Evolutionary conservation across 2,113 vertebrate species (phyloP), one percentile per base, ranked within the genome.

Genomic region (Laticauda colubrina): DNA sequence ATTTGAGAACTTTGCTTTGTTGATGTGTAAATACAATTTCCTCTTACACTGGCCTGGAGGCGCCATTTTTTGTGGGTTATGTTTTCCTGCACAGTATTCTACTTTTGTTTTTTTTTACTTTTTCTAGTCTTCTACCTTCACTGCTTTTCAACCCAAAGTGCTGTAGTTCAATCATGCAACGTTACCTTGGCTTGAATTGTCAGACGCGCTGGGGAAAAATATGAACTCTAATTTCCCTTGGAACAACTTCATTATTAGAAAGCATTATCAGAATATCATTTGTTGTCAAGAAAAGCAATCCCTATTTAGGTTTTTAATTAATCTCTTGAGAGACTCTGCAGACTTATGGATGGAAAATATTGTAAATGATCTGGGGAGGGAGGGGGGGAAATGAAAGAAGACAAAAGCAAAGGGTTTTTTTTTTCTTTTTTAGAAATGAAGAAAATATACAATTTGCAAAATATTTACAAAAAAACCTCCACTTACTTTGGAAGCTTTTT

Each of bases 271-370:
- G 95, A 96, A 95, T 96, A 96, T 93, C 95, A 95, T 96, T 97
- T 96, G 93, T 96, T 97, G 96, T 95, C 96, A 95, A 43, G 92
- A 96, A 94, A 96, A 95, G 91, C 96, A 97, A 96, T 94, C 93
- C 93, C 92, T 95, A 87, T 97, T 97, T 94, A 96, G 96, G 94
- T 95, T 96, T 95, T 96, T 97, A 98, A 97, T 97, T 95, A 98
- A 97, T 97, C 97, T 97, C 97, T 94, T 94, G 97, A 97, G 96
- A 97, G 94, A 95, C 93, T 95, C 92, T 48, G 95, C 92, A 96
- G 94, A 96, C 93, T 96, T 97, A 96, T 94, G 96, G 96, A 89
- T 96, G 96, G 96, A 97, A 97, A 95, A 81, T 91, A 93, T 96
- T 93, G 95, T 96, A 97, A 94, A 94, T 94, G 97, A 93, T 96